phyloP scores from a whole-genome alignment of 1,140 invertebrate genomes.

The Platorchestia sp. region DNA sequence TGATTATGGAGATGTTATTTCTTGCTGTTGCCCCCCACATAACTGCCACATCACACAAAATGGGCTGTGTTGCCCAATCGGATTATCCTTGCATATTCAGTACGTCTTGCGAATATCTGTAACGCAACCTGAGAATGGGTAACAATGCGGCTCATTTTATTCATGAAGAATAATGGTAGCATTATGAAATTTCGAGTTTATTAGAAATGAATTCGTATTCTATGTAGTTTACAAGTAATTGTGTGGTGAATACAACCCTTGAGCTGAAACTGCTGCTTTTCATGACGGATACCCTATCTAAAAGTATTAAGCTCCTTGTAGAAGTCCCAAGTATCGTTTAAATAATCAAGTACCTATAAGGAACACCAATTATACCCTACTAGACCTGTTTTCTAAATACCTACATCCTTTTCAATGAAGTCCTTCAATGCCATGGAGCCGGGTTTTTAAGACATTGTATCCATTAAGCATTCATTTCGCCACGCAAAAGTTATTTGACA shows the following conservation, averaged over 20 bases:
- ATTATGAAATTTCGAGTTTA: neutral
- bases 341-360: no score
- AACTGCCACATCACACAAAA: neutral
- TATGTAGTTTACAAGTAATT: neutral
- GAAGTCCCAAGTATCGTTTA: neutral
- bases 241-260: neutral
- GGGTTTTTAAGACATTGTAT: no score
- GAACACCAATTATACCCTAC: no score
- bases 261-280: no score
- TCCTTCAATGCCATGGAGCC: no score
- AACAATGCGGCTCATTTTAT: neutral
- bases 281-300: no score
- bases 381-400: no score
- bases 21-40: neutral
- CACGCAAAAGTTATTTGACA: neutral
- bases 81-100: neutral
- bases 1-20: neutral
- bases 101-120: neutral
- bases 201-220: neutral
- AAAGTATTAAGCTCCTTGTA: neutral
- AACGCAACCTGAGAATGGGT: neutral
- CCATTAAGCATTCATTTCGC: neutral
- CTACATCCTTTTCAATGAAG: no score
- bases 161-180: neutral
- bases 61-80: neutral